Conservation (phyloP, 2,113 vertebrate genomes). For the Syrrhaptes paradoxus region DNA sequence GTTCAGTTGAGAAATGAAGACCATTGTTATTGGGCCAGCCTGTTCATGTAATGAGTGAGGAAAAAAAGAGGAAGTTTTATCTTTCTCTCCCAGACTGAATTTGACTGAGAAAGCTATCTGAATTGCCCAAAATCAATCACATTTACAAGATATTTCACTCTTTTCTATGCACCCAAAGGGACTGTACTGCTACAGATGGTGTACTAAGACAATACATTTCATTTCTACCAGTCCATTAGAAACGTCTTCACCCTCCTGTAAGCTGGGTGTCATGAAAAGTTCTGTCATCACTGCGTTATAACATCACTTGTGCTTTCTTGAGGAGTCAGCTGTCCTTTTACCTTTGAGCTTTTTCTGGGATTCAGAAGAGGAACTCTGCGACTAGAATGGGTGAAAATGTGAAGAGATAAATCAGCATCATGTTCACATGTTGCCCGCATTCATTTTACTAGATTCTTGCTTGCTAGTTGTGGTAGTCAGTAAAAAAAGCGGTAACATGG, state of each 20-base stretch:
- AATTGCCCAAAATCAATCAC: constrained; percentile 4
- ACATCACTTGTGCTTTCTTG: background rate
- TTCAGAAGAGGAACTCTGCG: background rate
- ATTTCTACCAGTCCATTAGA: background rate
- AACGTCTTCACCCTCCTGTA: background rate
- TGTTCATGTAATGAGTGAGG: constrained; percentile 8
- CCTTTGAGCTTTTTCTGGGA: background rate
- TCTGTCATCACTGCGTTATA: background rate
- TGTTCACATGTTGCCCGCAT: background rate
- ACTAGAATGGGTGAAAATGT: background rate
- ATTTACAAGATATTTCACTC: background rate
- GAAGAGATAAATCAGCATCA: background rate
- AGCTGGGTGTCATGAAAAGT: background rate
- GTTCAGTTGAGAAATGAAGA: background rate
- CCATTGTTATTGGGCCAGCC: background rate
- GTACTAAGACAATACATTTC: background rate
- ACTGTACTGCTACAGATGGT: background rate
- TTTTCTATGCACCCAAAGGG: background rate
- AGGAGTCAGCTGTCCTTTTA: background rate
- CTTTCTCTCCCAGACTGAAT: background rate
- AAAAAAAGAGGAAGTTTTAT: background rate
- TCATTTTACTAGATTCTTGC: background rate
- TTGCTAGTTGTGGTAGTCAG: background rate
- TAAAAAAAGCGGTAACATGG: background rate
- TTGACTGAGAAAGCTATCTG: background rate